Evolutionary conservation across 2,888 invertebrate species (phyloP).

Genomic region (Apamea epomidion): DNA sequence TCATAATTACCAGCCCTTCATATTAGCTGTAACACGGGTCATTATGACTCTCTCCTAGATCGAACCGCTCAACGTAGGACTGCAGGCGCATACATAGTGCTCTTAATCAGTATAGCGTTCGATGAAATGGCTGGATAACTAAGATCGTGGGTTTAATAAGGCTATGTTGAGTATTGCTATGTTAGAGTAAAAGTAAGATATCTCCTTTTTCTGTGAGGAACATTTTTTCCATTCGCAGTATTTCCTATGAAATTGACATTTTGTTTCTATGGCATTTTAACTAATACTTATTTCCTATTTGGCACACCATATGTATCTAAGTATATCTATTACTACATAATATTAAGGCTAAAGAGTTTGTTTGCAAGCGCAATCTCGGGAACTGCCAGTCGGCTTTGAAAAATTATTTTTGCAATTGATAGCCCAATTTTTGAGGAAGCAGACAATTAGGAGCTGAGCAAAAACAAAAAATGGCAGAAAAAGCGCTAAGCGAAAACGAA

Average conservation of each 20-base stretch:
- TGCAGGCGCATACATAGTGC: conserved; percentile 35
- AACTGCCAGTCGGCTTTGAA: too few relatives aligned
- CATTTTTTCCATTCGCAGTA: not conserved
- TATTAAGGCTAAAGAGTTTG: too few relatives aligned
- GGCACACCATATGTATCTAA: not conserved
- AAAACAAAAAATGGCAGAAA: too few relatives aligned
- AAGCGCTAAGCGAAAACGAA: too few relatives aligned
- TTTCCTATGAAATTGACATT: not conserved
- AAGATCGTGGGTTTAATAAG: not conserved
- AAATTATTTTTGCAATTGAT: too few relatives aligned
- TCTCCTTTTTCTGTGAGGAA: not conserved
- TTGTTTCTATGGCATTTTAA: not conserved
- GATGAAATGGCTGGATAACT: conserved; percentile 6
- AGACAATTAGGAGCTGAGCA: too few relatives aligned
- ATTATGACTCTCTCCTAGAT: conserved; percentile 56
- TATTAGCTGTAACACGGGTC: conserved; percentile 48
- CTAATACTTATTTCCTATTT: not conserved
- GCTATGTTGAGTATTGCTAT: not conserved
- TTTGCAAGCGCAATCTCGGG: too few relatives aligned
- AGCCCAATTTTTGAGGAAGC: too few relatives aligned
- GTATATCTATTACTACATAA: too few relatives aligned
- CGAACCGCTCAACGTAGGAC: not conserved
- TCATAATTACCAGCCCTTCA: conserved; percentile 51
- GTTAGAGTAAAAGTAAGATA: not conserved
- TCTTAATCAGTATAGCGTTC: conserved; percentile 28